Evolutionary conservation across 2,888 invertebrate genomes (phyloP).

Genomic region (Sympetrum striolatum): DNA sequence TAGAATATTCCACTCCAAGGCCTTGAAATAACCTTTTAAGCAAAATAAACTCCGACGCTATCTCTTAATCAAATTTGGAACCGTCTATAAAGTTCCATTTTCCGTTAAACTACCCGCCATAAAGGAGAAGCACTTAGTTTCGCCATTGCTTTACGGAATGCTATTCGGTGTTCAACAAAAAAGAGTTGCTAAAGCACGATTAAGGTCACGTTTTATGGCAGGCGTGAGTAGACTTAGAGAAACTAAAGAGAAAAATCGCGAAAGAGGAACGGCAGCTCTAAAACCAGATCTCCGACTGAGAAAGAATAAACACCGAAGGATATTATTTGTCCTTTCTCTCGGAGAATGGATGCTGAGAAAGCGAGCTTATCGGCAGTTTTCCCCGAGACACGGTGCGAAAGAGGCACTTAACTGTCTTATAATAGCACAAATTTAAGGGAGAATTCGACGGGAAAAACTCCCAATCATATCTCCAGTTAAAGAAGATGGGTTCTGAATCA

Average conservation of each 20-base stretch:
- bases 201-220: background rate
- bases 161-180: background rate
- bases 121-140: background rate
- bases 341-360: background rate
- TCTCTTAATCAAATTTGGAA: background rate
- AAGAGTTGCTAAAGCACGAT: background rate
- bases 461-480: too few relatives aligned
- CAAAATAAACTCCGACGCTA: background rate
- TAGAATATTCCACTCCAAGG: too few relatives aligned
- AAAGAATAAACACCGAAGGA: background rate
- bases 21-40: too few relatives aligned
- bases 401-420: too few relatives aligned
- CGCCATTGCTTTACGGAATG: background rate
- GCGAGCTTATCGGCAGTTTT: background rate
- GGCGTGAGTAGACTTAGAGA: background rate
- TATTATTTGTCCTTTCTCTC: background rate
- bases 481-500: too few relatives aligned
- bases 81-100: background rate
- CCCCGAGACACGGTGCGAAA: too few relatives aligned
- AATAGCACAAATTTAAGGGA: too few relatives aligned
- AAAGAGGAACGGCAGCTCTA: background rate
- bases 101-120: background rate
- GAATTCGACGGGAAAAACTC: too few relatives aligned
- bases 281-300: background rate
- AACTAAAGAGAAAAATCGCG: background rate